Percentiles rank a stretch among this genome's conserved stretches.
phyloP scores from a whole-genome alignment of 2,113 vertebrate genomes.

The Halichoeres trimaculatus region DNA sequence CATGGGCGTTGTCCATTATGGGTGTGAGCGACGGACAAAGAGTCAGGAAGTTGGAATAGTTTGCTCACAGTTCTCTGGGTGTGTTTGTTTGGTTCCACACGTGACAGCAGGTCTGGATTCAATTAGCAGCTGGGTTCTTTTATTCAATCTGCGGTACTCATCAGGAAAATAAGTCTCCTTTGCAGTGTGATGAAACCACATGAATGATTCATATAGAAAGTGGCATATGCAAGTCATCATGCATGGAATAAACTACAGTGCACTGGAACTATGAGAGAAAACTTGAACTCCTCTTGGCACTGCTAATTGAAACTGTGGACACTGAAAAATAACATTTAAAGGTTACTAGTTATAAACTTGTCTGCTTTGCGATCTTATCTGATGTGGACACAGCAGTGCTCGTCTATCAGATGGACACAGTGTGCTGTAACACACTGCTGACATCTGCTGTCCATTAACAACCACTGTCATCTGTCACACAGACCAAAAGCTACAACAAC shows the following conservation, averaged over 20 bases:
- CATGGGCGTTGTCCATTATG: constrained; percentile 74
- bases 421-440: constrained; percentile 75
- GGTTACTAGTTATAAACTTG: not conserved
- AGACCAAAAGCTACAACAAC: not conserved
- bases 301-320: not conserved
- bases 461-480: constrained; percentile 38
- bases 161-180: constrained; percentile 28
- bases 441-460: constrained; percentile 80
- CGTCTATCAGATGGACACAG: constrained; percentile 14
- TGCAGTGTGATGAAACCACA: constrained; percentile 14
- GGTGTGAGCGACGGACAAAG: constrained; percentile 62
- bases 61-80: constrained; percentile 65
- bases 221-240: constrained; percentile 12
- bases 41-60: constrained; percentile 64
- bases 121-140: constrained; percentile 55
- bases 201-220: constrained; percentile 8
- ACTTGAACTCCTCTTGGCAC: not conserved
- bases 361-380: constrained; percentile 1
- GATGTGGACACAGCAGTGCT: constrained; percentile 16
- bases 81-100: constrained; percentile 76
- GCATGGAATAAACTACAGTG: not conserved
- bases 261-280: not conserved
- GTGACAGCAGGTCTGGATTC: constrained; percentile 69
- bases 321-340: not conserved
- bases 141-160: constrained; percentile 50